Percentiles rank a stretch among this genome's conserved stretches.
Evolutionary conservation across 1,140 invertebrate genomes (phyloP).

Genomic region (Drusus annulatus): DNA sequence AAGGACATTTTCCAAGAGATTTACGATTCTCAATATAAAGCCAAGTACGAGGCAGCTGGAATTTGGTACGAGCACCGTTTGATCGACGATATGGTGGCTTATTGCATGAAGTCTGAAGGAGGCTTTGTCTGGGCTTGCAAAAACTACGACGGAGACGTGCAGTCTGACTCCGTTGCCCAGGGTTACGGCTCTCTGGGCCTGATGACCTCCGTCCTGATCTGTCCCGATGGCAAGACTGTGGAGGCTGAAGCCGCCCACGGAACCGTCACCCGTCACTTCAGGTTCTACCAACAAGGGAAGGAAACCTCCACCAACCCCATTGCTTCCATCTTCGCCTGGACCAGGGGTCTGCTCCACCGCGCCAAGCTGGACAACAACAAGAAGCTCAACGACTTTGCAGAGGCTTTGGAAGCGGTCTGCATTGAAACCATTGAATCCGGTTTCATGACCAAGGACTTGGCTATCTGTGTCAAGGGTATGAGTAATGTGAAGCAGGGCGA

Average conservation of each 20-base stretch:
- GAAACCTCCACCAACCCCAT: conserved; percentile 99
- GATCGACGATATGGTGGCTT: conserved; percentile 99
- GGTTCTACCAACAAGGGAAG: conserved; percentile 95
- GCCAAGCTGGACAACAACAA: conserved; percentile 93
- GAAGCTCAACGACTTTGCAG: conserved; percentile 82
- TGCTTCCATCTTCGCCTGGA: conserved; percentile 99
- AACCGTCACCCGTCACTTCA: conserved; percentile 96
- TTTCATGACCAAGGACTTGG: conserved; percentile 98
- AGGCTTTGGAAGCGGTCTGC: conserved; percentile 91
- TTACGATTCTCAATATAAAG: conserved; percentile 93
- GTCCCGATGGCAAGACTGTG: conserved; percentile 96
- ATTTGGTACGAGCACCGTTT: conserved; percentile 98
- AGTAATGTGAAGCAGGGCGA: conserved; percentile 86
- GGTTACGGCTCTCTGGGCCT: conserved; percentile 93
- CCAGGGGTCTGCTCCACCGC: conserved; percentile 90
- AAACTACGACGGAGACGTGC: conserved; percentile 99
- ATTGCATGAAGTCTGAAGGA: conserved; percentile 97
- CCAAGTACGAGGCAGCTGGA: conserved; percentile 85
- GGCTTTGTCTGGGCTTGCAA: conserved; percentile 99
- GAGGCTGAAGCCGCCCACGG: conserved; percentile 98
- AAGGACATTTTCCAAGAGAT: conserved; percentile 99
- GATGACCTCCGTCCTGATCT: conserved; percentile 96
- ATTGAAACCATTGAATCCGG: conserved; percentile 95
- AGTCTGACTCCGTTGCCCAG: conserved; percentile 97
- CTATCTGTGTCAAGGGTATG: conserved; percentile 97